phyloP scores from a whole-genome alignment of 1,140 invertebrate genomes.

The Rhizoglyphus robini region DNA sequence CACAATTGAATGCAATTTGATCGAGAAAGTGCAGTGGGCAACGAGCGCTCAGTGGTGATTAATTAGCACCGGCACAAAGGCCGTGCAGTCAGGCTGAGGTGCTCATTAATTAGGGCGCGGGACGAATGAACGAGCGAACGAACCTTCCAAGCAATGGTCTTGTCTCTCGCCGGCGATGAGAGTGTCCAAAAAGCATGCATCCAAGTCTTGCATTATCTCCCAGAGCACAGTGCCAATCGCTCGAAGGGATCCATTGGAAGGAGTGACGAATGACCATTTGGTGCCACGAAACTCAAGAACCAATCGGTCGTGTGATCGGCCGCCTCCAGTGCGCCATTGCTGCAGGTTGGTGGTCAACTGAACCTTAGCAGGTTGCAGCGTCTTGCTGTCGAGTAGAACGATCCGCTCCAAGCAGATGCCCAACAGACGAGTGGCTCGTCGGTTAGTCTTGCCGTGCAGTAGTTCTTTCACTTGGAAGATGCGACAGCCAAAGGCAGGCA shows the following conservation, averaged over 20 bases:
- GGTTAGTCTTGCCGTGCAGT: constrained; percentile 42
- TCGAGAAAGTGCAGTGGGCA: not conserved
- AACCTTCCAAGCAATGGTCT: too few relatives aligned
- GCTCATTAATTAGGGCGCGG: too few relatives aligned
- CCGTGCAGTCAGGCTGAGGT: too few relatives aligned
- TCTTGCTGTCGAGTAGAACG: constrained; percentile 49
- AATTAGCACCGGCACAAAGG: not conserved
- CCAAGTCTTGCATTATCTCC: constrained; percentile 40
- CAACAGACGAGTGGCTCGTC: constrained; percentile 46
- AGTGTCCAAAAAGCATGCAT: constrained; percentile 33
- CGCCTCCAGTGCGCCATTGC: constrained; percentile 49
- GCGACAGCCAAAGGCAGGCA: constrained; percentile 50
- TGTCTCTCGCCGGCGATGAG: not conserved
- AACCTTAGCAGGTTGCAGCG: constrained; percentile 44
- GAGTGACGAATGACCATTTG: constrained; percentile 43
- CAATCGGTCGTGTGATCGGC: constrained; percentile 48
- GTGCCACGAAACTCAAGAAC: constrained; percentile 50
- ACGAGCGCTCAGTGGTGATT: not conserved
- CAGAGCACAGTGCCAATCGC: constrained; percentile 41
- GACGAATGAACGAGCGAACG: too few relatives aligned
- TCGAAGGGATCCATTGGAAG: constrained; percentile 37
- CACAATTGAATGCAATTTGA: not conserved
- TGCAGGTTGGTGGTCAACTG: constrained; percentile 48
- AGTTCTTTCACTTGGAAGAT: constrained; percentile 54
- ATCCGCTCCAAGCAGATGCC: constrained; percentile 47